Evolutionary conservation across 2,888 invertebrate species (phyloP).

Genomic region (Antitype chi): DNA sequence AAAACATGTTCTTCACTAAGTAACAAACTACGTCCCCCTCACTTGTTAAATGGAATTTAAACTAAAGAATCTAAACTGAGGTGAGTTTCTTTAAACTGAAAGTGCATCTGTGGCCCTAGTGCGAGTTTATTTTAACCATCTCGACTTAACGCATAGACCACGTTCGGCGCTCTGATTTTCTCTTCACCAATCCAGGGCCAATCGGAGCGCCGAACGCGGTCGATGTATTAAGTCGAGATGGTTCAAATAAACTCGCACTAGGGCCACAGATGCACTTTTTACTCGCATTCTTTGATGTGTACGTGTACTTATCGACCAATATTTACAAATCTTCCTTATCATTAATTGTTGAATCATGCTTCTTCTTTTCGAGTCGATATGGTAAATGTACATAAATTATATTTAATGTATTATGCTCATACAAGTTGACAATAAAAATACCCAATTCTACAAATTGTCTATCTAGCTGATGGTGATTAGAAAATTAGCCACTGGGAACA

Average conservation of each 20-base stretch:
- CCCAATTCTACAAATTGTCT: neutral
- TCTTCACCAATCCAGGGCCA: too few species aligned
- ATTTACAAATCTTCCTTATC: neutral
- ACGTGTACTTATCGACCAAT: neutral
- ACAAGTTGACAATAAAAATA: neutral
- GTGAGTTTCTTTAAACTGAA: too few species aligned
- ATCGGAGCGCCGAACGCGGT: too few species aligned
- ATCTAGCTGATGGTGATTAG: neutral
- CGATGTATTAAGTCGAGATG: too few species aligned
- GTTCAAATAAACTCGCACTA: too few species aligned
- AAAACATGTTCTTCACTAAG: neutral
- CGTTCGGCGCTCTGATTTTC: too few species aligned
- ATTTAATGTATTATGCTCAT: neutral
- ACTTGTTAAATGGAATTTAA: neutral
- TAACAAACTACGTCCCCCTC: neutral
- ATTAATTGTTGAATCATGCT: neutral
- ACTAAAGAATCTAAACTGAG: too few species aligned
- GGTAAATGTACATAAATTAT: neutral
- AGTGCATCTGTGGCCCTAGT: too few species aligned
- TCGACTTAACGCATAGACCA: too few species aligned
- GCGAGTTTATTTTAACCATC: too few species aligned
- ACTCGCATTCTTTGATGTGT: neutral
- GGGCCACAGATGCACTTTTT: neutral
- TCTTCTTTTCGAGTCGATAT: neutral
- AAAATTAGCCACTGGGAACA: constrained; percentile 1